Conservation (phyloP, 1,140 invertebrate genomes). For the Nixonia krombeini region DNA sequence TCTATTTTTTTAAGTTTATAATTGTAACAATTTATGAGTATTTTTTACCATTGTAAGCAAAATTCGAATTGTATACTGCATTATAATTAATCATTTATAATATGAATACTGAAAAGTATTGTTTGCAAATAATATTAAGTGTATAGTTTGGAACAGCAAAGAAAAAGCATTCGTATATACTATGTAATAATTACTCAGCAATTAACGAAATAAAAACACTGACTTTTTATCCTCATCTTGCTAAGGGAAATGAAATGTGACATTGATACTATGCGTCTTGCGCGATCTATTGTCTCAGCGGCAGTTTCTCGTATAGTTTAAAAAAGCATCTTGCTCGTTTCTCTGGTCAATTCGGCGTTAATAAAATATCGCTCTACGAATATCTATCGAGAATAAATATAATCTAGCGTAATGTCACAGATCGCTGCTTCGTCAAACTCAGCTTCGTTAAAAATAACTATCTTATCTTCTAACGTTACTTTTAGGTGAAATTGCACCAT, state of each 20-base stretch:
- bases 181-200: neutral
- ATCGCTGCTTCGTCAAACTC: slow-evolving; percentile 55
- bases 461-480: slow-evolving; percentile 26
- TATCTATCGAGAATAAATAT: slow-evolving; percentile 62
- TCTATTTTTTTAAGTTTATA: too few species aligned
- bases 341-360: slow-evolving; percentile 44
- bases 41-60: too few species aligned
- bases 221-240: too few species aligned
- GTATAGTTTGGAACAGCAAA: too few species aligned
- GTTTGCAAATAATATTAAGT: too few species aligned
- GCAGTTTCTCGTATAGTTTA: slow-evolving; percentile 50
- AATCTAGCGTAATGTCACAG: slow-evolving; percentile 66
- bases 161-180: too few species aligned
- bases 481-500: slow-evolving; percentile 47
- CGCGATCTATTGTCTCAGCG: slow-evolving; percentile 56
- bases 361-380: slow-evolving; percentile 61
- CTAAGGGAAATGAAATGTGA: slow-evolving; percentile 7
- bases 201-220: neutral
- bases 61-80: too few species aligned
- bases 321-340: slow-evolving; percentile 48
- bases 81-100: too few species aligned
- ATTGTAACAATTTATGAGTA: too few species aligned
- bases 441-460: slow-evolving; percentile 32
- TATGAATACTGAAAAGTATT: too few species aligned
- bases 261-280: slow-evolving; percentile 19